Base-by-base conservation (phyloP, 2,888 invertebrate species). In the Arrhopalites spinosus region DNA sequence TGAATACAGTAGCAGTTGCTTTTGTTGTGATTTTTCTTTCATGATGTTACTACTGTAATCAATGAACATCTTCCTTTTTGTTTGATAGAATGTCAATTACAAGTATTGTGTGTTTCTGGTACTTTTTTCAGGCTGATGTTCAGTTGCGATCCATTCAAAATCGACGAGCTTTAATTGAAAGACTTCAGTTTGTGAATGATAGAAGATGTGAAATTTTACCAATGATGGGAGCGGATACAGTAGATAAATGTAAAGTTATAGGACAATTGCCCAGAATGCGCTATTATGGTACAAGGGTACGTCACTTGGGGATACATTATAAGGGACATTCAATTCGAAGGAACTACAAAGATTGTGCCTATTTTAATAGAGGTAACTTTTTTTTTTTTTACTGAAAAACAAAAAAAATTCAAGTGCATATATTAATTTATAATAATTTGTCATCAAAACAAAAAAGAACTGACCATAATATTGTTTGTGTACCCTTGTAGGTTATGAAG, bases 141-240 rank as follows among this genome's bases (percentile, higher is more conserved):
- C 79, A 81, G 56, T 73, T 70, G 0, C 30, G 81, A 63, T 78
- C 64, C 7, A 64, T 81, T 13, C 43, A 71, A 23, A 79, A 81
- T 69, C 73, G 78, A 47, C 75, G 74, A 56, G 77, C 63, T 15
- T 76, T 81, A 5, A 72, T 81, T 36, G 68, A 76, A 11, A 76
- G 77, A 45, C 72, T 82, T 17, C 72, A 80, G 27, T 71, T 72
- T n/a, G 72, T 80, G 2, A 82, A 81, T 45, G 72, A 77, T 50
- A 59, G 59, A 20, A 76, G 81, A 11, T 80, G 79, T 61, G 72
- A 77, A n/a, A 72, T 78, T 47, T 68, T 76, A 30, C 67, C 76
- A 43, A 63, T 80, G 47, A 29, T 74, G 66, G 78, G 80, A 0
- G 43, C 23, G 11, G 73, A 70, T 17, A 70, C 78, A 3, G 20